phyloP scores from a whole-genome alignment of 2,113 vertebrate species.

The Dryoscopus gambensis region DNA sequence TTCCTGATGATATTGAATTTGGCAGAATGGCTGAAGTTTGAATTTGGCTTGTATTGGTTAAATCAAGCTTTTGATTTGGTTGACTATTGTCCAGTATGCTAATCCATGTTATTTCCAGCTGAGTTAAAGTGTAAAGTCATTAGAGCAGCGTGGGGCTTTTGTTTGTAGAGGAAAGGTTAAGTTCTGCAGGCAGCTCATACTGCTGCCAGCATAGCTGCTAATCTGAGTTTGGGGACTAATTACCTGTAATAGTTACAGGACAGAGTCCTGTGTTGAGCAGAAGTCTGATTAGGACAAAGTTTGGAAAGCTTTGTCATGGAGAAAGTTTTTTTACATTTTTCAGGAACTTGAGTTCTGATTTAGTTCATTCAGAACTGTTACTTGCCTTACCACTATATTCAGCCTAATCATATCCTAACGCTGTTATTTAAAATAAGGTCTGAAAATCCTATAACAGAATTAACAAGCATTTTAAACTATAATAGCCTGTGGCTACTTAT shows the following conservation, averaged over 20 bases:
- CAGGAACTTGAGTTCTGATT: background rate
- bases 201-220: conserved; percentile 8
- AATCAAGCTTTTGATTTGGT: conserved; percentile 6
- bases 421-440: background rate
- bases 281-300: background rate
- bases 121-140: conserved; percentile 48
- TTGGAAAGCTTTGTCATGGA: background rate
- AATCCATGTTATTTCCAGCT: conserved; percentile 31
- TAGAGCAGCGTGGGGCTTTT: conserved; percentile 18
- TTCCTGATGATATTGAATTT: background rate
- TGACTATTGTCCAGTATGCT: conserved; percentile 37
- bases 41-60: background rate
- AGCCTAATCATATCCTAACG: background rate
- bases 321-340: background rate
- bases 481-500: background rate
- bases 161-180: conserved; percentile 36
- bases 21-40: background rate
- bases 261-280: background rate
- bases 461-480: background rate
- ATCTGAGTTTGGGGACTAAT: background rate
- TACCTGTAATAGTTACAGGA: background rate
- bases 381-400: background rate
- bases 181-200: background rate
- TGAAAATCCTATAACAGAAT: background rate
- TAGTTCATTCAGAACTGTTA: background rate